A percentile compares a stretch with the other conserved stretches of the same genome.
Evolutionary conservation across 2,888 invertebrate species (phyloP).

Genomic region (Neoascia interrupta): DNA sequence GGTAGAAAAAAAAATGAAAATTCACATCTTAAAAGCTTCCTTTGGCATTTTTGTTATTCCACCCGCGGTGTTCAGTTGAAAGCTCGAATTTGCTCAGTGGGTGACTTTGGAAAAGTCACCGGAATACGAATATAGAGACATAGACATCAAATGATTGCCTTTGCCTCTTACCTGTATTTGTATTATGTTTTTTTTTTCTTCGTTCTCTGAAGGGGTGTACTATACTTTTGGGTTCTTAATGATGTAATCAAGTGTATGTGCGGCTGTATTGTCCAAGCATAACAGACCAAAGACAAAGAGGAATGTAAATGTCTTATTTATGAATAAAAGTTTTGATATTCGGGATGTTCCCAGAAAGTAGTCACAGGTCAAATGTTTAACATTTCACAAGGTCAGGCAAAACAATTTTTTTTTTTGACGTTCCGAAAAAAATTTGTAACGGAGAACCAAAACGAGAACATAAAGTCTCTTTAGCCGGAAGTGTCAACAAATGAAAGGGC

Average conservation of each 20-base stretch:
- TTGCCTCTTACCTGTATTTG: too few species aligned
- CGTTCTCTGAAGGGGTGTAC: constrained; percentile 13
- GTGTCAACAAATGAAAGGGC: too few species aligned
- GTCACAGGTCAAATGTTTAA: too few species aligned
- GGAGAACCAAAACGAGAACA: too few species aligned
- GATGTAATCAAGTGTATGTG: constrained; percentile 32
- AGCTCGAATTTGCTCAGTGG: constrained; percentile 37
- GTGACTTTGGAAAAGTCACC: constrained; percentile 67
- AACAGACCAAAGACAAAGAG: background rate
- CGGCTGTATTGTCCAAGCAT: background rate
- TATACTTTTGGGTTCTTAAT: constrained; percentile 25
- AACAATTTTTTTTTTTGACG: too few species aligned
- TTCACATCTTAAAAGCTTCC: constrained; percentile 50
- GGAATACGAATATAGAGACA: constrained; percentile 32
- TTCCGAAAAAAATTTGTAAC: too few species aligned
- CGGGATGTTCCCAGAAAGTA: too few species aligned
- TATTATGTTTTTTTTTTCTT: constrained; percentile 21
- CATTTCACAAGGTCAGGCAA: too few species aligned
- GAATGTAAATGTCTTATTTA: constrained; percentile 23
- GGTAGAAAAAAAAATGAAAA: constrained; percentile 23
- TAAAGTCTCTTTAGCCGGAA: too few species aligned
- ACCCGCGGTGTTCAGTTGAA: constrained; percentile 33
- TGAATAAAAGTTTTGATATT: too few species aligned
- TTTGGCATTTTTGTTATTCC: constrained; percentile 6
- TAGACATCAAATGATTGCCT: too few species aligned